Base-by-base conservation (phyloP, 2,797 vertebrate species). In the Sandelia bainsii region DNA sequence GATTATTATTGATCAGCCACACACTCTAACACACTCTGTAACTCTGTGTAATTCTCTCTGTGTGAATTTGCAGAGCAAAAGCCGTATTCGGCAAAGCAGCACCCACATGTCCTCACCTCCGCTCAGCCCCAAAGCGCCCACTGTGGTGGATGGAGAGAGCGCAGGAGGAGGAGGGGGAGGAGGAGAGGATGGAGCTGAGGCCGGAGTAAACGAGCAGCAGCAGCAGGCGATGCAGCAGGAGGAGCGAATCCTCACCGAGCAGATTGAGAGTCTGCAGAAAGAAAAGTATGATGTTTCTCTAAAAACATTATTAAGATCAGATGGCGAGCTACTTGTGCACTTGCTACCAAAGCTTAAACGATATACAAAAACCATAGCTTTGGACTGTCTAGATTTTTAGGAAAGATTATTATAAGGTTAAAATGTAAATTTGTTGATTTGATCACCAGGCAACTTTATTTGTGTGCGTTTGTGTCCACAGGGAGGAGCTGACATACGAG, bases 401-500 rank as follows among this genome's bases (percentile, higher is more conserved):
- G 6, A 29, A 29, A 29, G 29, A 32, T 32, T 32, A 32, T 32
- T 32, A 6, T 32, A 32, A 32, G 40, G 6, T 5, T 29, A 2
- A 50, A 49, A 51, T 67, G 6, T 48, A 5, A 20, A 62, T n/a
- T 10, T 34, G 61, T 13, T 49, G 14, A 42, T 64, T 69, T 49
- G n/a, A 23, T 11, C 39, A 45, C 22, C 10, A 13, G 8, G 0
- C 17, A 27, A 6, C 57, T 59, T 19, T 22, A 4, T 62, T 13
- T 65, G 54, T 62, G 32, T 68, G 44, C 62, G 46, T 49, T 23
- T 72, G 46, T 45, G 22, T 62, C 1, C 1, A 2, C 40, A 99
- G 97, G 87, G 98, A 99, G 91, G 97, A 99, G 82, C 87, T 99
- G 83, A 99, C 97, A 0, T 98, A 96, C 1, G 97, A 99, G 91